phyloP scores from a whole-genome alignment of 1,140 invertebrate genomes.

The Capitella teleta region DNA sequence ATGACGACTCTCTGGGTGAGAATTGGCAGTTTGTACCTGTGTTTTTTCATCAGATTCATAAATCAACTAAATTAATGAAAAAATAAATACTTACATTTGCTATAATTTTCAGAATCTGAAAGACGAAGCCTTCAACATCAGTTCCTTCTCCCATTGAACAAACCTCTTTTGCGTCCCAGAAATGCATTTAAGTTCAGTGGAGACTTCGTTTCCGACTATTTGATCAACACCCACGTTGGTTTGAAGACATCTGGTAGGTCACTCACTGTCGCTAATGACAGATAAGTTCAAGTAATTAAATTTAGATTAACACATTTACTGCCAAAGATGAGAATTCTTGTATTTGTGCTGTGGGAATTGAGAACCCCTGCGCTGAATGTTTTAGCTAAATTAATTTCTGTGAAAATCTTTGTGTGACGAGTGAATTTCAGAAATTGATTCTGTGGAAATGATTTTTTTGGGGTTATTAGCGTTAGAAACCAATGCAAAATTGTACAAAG shows the following conservation, averaged over 20 bases:
- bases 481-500: too few species aligned
- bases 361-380: not conserved
- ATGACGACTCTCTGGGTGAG: not conserved
- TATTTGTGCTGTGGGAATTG: not conserved
- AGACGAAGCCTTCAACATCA: conserved; percentile 53
- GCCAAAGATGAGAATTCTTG: conserved; percentile 14
- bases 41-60: not conserved
- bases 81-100: not conserved
- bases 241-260: conserved; percentile 45
- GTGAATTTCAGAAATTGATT: not conserved
- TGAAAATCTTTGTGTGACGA: not conserved
- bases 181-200: conserved; percentile 53
- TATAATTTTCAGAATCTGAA: conserved; percentile 49
- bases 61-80: not conserved
- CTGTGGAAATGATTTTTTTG: not conserved
- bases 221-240: conserved; percentile 64
- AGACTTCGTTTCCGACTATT: conserved; percentile 42
- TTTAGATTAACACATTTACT: conserved; percentile 10
- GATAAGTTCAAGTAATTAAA: not conserved
- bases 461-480: too few species aligned
- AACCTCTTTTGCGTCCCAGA: conserved; percentile 58
- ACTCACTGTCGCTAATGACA: conserved; percentile 6
- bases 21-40: not conserved
- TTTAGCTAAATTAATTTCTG: not conserved
- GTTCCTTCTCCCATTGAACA: conserved; percentile 54